Percentiles rank a stretch among this genome's conserved stretches.
phyloP scores from a whole-genome alignment of 2,113 vertebrate species.

The Pelecanus crispus region DNA sequence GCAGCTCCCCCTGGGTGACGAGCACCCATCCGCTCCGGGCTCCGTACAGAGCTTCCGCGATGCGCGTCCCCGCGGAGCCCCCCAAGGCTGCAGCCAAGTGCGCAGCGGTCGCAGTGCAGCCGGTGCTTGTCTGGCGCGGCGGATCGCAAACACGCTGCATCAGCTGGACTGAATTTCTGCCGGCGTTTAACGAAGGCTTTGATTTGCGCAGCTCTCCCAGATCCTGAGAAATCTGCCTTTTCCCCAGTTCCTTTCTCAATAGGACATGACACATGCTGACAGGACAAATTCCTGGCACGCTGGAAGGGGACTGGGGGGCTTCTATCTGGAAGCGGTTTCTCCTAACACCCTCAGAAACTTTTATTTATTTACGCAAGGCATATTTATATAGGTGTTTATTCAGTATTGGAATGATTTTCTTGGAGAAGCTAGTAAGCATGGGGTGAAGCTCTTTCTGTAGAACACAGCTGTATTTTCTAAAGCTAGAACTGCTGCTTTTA shows the following conservation, averaged over 20 bases:
- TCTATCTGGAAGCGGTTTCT: accelerated
- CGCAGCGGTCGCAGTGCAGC: not conserved
- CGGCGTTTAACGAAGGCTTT: accelerated
- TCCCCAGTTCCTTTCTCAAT: not conserved
- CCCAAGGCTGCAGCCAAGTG: not conserved
- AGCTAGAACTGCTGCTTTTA: not conserved
- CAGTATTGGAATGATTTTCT: not conserved
- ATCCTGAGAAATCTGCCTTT: not conserved
- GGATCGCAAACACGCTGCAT: not conserved
- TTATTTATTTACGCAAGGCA: not conserved
- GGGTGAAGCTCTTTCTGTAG: not conserved
- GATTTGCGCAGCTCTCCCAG: not conserved
- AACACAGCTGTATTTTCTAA: not conserved
- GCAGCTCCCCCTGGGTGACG: not conserved
- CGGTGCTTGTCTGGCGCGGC: not conserved
- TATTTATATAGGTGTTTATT: not conserved
- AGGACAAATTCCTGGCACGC: not conserved
- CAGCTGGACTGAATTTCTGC: not conserved
- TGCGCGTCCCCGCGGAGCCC: accelerated
- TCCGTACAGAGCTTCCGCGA: not conserved
- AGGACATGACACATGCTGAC: not conserved
- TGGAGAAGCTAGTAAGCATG: not conserved
- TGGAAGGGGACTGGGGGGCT: not conserved
- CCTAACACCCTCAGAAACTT: not conserved
- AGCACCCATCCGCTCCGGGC: not conserved